phyloP scores from a whole-genome alignment of 2,113 vertebrate genomes.

The Pteruthius melanotis region DNA sequence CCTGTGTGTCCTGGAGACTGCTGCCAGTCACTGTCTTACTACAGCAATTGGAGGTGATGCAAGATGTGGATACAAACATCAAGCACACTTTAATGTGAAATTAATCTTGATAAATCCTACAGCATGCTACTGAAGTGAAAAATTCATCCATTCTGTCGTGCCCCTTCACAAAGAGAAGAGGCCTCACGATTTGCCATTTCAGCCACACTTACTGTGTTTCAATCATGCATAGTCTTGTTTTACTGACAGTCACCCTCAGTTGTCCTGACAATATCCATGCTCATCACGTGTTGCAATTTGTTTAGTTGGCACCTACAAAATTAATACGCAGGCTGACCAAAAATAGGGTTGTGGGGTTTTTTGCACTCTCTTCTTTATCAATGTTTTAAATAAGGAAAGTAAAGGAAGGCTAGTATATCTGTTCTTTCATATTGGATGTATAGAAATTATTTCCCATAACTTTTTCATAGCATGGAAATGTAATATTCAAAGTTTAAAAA shows the following conservation, averaged over 20 bases:
- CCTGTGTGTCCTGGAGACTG: slow-evolving; percentile 51
- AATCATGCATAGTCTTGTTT: slow-evolving; percentile 51
- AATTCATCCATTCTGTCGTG: slow-evolving; percentile 36
- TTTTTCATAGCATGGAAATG: slow-evolving; percentile 56
- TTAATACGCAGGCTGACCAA: slow-evolving; percentile 67
- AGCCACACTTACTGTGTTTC: slow-evolving; percentile 49
- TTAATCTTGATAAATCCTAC: slow-evolving; percentile 62
- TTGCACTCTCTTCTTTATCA: slow-evolving; percentile 73
- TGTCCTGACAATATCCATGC: slow-evolving; percentile 9
- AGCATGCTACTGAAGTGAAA: slow-evolving; percentile 76
- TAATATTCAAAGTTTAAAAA: slow-evolving; percentile 62
- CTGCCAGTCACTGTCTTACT: slow-evolving; percentile 63
- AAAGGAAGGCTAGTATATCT: slow-evolving; percentile 59
- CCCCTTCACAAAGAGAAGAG: slow-evolving; percentile 47
- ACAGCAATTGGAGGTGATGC: slow-evolving; percentile 66
- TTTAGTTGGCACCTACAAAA: slow-evolving; percentile 34
- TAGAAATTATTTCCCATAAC: slow-evolving; percentile 67
- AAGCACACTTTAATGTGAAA: slow-evolving; percentile 77
- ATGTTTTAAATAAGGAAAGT: slow-evolving; percentile 52
- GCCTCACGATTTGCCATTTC: slow-evolving; percentile 50
- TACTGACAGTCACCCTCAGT: slow-evolving; percentile 55
- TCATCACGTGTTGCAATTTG: slow-evolving; percentile 34
- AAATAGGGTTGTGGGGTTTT: slow-evolving; percentile 53
- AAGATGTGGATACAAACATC: slow-evolving; percentile 65
- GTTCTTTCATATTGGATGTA: slow-evolving; percentile 64